These are phyloP conservation scores for Steinernema hermaphroditum DNA, from an alignment of 2,888 invertebrate genomes.

Conservation along the genomic window DNA sequence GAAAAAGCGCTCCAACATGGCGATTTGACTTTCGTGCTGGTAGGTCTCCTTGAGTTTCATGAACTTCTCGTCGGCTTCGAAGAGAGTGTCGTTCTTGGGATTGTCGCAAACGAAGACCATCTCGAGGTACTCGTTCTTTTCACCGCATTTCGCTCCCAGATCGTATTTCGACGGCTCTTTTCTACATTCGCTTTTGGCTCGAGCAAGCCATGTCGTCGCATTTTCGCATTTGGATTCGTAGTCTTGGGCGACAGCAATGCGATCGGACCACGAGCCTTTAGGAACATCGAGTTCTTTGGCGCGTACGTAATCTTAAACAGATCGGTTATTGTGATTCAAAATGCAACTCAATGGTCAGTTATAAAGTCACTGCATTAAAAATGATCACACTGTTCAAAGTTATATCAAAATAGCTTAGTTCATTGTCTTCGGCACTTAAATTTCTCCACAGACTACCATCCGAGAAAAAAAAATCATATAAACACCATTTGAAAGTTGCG, in stretches of 20 bases:
- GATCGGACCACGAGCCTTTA: constrained; percentile 12
- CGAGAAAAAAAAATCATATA: too few species aligned
- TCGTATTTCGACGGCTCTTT: not conserved
- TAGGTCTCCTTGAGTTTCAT: not conserved
- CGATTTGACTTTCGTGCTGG: not conserved
- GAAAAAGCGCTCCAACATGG: not conserved
- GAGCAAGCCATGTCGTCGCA: too few species aligned
- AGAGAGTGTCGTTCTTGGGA: not conserved
- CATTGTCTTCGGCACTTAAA: too few species aligned
- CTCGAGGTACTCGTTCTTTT: not conserved
- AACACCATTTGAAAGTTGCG: too few species aligned
- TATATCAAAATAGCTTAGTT: too few species aligned
- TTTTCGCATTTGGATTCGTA: too few species aligned
- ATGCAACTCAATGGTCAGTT: not conserved
- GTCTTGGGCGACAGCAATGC: too few species aligned
- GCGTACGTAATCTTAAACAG: not conserved
- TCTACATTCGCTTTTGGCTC: not conserved
- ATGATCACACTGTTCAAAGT: too few species aligned
- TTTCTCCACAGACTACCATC: too few species aligned
- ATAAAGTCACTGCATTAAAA: too few species aligned
- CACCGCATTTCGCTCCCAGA: not conserved
- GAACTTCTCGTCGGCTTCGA: not conserved
- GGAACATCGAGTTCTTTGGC: constrained; percentile 5
- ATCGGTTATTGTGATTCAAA: not conserved
- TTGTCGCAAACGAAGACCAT: constrained; percentile 12